Evolutionary conservation across 2,113 vertebrate genomes (phyloP), one percentile per base, ranked within the genome.

Genomic region (Onychorhynchus coronatus): DNA sequence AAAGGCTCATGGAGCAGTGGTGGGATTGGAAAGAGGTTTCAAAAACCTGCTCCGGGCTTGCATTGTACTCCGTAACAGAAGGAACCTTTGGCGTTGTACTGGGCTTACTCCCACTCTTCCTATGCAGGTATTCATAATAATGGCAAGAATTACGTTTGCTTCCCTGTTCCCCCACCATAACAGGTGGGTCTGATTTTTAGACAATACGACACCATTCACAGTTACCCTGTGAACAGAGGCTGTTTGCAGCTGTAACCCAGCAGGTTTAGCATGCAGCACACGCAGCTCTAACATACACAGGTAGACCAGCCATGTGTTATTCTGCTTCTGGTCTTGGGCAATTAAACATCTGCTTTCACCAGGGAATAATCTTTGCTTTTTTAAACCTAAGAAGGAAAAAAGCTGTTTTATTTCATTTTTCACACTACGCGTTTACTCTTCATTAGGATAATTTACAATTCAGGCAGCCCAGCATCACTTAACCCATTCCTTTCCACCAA

Each of bases 261-360:
- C 56, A 85, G 90, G 41, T 52, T 62, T 39, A 86, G 68, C 22
- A 70, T 4, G 75, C 78, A 66, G 85, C 90, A 44, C 67, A 52
- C 2, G 0, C 74, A 88, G 75, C 85, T 93, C 62, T 4, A 42
- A n/a, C 5, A 3, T 21, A 30, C 46, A 13, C 8, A 83, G 91
- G 88, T 52, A 95, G 75, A 67, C 50, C 70, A 77, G 74, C 78
- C 88, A 27, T 72, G 73, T 92, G 88, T 37, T 74, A 55, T 27
- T 67, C 71, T 70, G 62, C 85, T 97, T 50, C 93, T 94, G 88
- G 63, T 88, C 63, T 41, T 88, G 59, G 59, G n/a, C 88, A 92
- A 94, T 91, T 93, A 78, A 91, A 95, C 92, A 91, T 88, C 85
- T 94, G 92, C 88, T 92, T 93, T 93, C 93, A 88, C 80, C 47